These are phyloP conservation scores for Calcarius lapponicus DNA, from an alignment of 2,797 vertebrate genomes.

Conservation along the genomic window DNA sequence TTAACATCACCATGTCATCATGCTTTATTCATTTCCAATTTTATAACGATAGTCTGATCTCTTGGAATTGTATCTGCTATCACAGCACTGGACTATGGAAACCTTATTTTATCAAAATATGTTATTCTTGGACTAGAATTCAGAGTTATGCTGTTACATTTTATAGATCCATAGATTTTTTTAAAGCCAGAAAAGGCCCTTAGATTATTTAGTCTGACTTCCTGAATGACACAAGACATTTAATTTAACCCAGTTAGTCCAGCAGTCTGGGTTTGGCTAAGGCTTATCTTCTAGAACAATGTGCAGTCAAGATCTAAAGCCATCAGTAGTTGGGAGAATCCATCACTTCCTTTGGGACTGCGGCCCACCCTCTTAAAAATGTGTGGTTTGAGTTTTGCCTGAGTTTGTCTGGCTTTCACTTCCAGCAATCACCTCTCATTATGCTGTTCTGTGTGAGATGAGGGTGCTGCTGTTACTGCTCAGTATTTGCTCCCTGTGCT, in stretches of 20 bases:
- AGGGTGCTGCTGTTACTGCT: constrained; percentile 15
- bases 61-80: background rate
- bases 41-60: background rate
- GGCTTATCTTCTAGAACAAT: constrained; percentile 14
- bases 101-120: constrained; percentile 37
- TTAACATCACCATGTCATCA: constrained; percentile 18
- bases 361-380: constrained; percentile 17
- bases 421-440: constrained; percentile 30
- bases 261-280: constrained; percentile 39
- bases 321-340: constrained; percentile 44
- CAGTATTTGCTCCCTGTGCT: constrained; percentile 18
- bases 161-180: constrained; percentile 35
- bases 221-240: constrained; percentile 30
- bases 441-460: background rate
- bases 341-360: constrained; percentile 23
- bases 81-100: background rate
- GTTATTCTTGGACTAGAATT: constrained; percentile 53
- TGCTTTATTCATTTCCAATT: background rate
- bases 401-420: constrained; percentile 48
- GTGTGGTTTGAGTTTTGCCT: constrained; percentile 37
- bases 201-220: constrained; percentile 40
- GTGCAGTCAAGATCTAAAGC: constrained; percentile 26
- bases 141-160: background rate
- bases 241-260: constrained; percentile 17
- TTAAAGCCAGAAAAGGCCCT: constrained; percentile 9